These are phyloP conservation scores for Cylas formicarius DNA, from an alignment of 1,140 invertebrate species.

Conservation along the genomic window DNA sequence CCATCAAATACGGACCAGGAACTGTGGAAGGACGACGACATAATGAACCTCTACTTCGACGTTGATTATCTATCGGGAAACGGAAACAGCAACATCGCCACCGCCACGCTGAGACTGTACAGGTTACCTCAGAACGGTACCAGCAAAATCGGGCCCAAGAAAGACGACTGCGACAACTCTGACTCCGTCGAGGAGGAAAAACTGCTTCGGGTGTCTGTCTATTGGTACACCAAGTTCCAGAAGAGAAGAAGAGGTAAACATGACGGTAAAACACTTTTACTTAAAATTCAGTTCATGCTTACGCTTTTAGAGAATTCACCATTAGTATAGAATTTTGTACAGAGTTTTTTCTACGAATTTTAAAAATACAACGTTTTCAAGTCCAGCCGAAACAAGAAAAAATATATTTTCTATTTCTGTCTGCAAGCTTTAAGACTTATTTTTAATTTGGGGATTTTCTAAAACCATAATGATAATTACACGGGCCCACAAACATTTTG, in stretches of 20 bases:
- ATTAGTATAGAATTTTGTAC: slow-evolving; percentile 10
- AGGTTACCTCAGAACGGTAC: slow-evolving; percentile 45
- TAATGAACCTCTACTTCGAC: slow-evolving; percentile 53
- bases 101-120: slow-evolving; percentile 50
- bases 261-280: neutral
- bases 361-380: neutral
- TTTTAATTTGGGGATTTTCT: too few relatives aligned
- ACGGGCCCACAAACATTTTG: too few relatives aligned
- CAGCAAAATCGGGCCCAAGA: slow-evolving; percentile 22
- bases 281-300: neutral
- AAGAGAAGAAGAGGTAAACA: slow-evolving; percentile 49
- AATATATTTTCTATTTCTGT: neutral
- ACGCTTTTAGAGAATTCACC: too few relatives aligned
- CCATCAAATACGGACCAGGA: slow-evolving; percentile 50
- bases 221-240: slow-evolving; percentile 51
- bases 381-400: neutral
- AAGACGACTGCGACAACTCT: slow-evolving; percentile 31
- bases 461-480: too few relatives aligned
- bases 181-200: slow-evolving; percentile 46
- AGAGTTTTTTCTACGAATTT: slow-evolving; percentile 1
- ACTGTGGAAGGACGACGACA: slow-evolving; percentile 45
- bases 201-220: slow-evolving; percentile 53
- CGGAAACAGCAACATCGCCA: slow-evolving; percentile 44
- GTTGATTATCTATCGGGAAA: slow-evolving; percentile 43
- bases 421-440: neutral